These are phyloP conservation scores for Drosophila flavopinicola DNA, from an alignment of 2,888 invertebrate genomes.

Conservation along the genomic window DNA sequence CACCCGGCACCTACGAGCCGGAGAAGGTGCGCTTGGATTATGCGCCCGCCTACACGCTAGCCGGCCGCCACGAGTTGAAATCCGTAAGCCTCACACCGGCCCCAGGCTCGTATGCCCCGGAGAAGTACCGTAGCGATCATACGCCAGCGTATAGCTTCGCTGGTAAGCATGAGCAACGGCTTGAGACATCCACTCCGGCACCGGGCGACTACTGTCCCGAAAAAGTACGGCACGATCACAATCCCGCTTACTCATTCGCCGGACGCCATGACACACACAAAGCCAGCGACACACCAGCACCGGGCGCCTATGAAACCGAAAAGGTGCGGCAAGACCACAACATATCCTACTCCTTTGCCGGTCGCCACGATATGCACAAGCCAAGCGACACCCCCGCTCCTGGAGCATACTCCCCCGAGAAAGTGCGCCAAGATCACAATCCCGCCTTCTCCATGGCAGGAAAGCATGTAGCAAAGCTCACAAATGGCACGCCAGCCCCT, in stretches of 20 bases:
- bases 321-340: slow-evolving; percentile 85
- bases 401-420: slow-evolving; percentile 85
- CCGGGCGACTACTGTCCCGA: slow-evolving; percentile 88
- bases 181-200: slow-evolving; percentile 86
- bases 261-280: slow-evolving; percentile 81
- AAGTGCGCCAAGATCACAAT: slow-evolving; percentile 84
- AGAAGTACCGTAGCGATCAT: slow-evolving; percentile 85
- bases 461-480: slow-evolving; percentile 73
- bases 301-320: slow-evolving; percentile 87
- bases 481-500: slow-evolving; percentile 82
- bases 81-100: slow-evolving; percentile 82
- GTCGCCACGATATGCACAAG: slow-evolving; percentile 86
- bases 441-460: slow-evolving; percentile 86
- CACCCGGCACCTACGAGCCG: slow-evolving; percentile 86
- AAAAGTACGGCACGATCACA: slow-evolving; percentile 85
- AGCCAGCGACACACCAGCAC: slow-evolving; percentile 87
- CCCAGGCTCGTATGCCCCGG: slow-evolving; percentile 86
- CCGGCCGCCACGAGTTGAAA: slow-evolving; percentile 66
- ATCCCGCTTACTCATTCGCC: slow-evolving; percentile 90
- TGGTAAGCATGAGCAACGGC: slow-evolving; percentile 85
- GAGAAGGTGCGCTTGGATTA: slow-evolving; percentile 85
- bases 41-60: slow-evolving; percentile 86
- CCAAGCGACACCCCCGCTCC: slow-evolving; percentile 88
- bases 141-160: slow-evolving; percentile 87
- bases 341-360: slow-evolving; percentile 87